phyloP scores from a whole-genome alignment of 2,113 vertebrate genomes.

The Entomyzon cyanotis region DNA sequence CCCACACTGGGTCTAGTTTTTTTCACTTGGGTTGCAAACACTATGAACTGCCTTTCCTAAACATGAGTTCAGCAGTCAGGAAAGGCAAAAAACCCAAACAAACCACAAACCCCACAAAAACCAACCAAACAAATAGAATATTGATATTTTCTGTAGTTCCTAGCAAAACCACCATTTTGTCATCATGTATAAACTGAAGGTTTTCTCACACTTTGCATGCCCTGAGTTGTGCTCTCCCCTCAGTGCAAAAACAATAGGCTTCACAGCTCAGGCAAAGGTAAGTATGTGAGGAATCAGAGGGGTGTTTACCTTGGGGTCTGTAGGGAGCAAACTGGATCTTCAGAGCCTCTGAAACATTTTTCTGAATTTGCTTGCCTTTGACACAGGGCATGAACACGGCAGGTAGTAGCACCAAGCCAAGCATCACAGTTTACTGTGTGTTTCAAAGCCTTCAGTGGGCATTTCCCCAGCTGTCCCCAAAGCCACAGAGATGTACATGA shows the following conservation, averaged over 20 bases:
- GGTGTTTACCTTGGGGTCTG: background rate
- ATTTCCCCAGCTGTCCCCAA: background rate
- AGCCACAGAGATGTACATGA: background rate
- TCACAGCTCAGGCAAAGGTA: background rate
- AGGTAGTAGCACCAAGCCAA: background rate
- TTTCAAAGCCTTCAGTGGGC: background rate
- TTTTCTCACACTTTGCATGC: background rate
- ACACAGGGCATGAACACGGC: background rate
- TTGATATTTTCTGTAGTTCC: background rate
- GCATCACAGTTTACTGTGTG: background rate
- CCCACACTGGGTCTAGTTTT: rapidly evolving
- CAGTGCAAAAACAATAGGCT: background rate
- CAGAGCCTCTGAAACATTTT: background rate
- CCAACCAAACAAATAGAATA: background rate
- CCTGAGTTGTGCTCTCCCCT: background rate
- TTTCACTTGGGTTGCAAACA: background rate
- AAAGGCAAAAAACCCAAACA: background rate
- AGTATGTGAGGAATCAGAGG: background rate
- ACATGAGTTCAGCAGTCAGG: background rate
- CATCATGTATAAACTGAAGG: background rate
- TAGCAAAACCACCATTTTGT: background rate
- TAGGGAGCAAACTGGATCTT: background rate
- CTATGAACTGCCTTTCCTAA: background rate
- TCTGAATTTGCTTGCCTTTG: background rate
- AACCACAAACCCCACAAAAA: background rate